A percentile compares a stretch with the other conserved stretches of the same genome.
These are phyloP conservation scores for Cygnus olor DNA, from an alignment of 2,797 vertebrate species.

Conservation along the genomic window DNA sequence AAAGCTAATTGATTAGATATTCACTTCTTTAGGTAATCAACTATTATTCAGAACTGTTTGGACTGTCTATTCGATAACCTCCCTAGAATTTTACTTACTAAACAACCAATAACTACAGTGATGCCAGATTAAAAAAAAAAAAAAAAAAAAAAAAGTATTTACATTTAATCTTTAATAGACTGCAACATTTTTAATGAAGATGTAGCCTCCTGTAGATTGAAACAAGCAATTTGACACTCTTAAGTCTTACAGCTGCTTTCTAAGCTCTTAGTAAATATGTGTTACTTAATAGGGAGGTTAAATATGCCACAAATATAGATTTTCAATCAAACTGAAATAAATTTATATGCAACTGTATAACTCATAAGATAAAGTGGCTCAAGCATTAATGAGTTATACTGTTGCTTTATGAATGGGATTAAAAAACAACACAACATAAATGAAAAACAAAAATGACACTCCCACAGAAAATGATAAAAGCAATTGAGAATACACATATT, in stretches of 20 bases:
- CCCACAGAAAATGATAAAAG: not conserved
- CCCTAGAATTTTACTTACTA: not conserved
- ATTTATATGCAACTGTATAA: not conserved
- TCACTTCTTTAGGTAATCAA: not conserved
- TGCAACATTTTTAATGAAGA: not conserved
- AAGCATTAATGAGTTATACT: not conserved
- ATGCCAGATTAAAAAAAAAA: not conserved
- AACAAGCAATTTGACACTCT: not conserved
- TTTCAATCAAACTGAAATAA: constrained; percentile 26
- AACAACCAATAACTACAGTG: not conserved
- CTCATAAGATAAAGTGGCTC: not conserved
- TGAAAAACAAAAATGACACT: not conserved
- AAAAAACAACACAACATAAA: not conserved
- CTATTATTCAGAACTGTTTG: not conserved
- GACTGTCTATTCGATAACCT: not conserved
- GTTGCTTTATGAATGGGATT: not conserved
- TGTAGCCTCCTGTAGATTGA: not conserved
- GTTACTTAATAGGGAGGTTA: not conserved
- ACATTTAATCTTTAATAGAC: not conserved
- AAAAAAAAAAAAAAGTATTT: not conserved
- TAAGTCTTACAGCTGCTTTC: not conserved
- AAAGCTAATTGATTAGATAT: not conserved
- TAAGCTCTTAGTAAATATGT: constrained; percentile 8
- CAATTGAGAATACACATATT: not conserved
- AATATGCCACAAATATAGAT: not conserved